A percentile compares a stretch with the other conserved stretches of the same genome.
Conservation (phyloP, 2,888 invertebrate genomes). For the Eupithecia insigniata region DNA sequence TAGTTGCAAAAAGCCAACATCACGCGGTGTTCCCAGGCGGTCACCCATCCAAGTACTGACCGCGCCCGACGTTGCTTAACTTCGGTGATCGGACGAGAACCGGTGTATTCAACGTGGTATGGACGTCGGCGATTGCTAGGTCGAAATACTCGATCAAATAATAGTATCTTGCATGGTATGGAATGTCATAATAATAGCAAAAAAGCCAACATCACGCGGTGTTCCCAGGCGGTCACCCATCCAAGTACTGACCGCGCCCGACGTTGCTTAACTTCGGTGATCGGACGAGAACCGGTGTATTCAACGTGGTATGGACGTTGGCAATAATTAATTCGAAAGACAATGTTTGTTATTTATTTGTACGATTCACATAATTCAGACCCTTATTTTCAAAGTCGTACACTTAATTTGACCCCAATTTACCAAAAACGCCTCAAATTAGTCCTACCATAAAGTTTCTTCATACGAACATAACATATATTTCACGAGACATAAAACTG, state of each 20-base stretch:
- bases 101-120: constrained; percentile 68
- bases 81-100: constrained; percentile 79
- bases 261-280: constrained; percentile 81
- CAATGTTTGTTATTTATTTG: not conserved
- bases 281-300: constrained; percentile 78
- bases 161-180: constrained; percentile 67
- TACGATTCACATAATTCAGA: not conserved
- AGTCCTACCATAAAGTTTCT: constrained; percentile 38
- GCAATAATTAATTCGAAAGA: constrained; percentile 44
- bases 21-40: constrained; percentile 69
- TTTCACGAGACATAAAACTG: constrained; percentile 52
- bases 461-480: constrained; percentile 36
- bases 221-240: constrained; percentile 78
- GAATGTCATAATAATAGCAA: constrained; percentile 66
- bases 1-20: constrained; percentile 41
- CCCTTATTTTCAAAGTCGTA: not conserved
- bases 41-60: constrained; percentile 82
- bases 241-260: constrained; percentile 81
- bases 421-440: constrained; percentile 10
- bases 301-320: constrained; percentile 70
- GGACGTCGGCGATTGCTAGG: constrained; percentile 42
- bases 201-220: constrained; percentile 53
- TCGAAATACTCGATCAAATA: constrained; percentile 37
- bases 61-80: constrained; percentile 79
- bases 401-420: not conserved